These are phyloP conservation scores for Laticauda laticaudata DNA, from an alignment of 2,113 vertebrate species.

Conservation along the genomic window DNA sequence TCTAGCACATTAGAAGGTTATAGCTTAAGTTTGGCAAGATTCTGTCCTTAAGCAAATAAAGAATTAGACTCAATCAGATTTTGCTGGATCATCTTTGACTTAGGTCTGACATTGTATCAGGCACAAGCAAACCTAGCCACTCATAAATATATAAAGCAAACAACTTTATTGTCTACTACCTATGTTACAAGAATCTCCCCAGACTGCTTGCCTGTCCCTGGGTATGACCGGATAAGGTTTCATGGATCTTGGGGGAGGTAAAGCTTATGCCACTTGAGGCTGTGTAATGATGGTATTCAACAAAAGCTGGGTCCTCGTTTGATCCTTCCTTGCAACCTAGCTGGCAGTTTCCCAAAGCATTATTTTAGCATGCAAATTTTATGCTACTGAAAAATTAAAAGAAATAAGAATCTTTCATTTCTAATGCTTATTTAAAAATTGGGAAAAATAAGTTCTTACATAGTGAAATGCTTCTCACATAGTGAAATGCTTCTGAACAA, in stretches of 20 bases:
- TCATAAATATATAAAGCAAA: background rate
- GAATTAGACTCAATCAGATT: too few species aligned
- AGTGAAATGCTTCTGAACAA: background rate
- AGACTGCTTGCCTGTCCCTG: too few species aligned
- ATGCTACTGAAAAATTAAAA: constrained; percentile 23
- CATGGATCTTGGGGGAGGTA: too few species aligned
- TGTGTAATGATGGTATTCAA: background rate
- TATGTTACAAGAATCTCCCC: too few species aligned
- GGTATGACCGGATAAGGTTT: too few species aligned
- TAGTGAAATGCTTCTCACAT: background rate
- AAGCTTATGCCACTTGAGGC: background rate
- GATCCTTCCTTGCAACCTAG: background rate
- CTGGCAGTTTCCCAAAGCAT: background rate
- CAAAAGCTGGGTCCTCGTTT: background rate
- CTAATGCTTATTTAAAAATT: background rate
- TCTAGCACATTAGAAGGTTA: too few species aligned
- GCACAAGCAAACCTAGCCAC: background rate
- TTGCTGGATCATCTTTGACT: too few species aligned
- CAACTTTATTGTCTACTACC: too few species aligned
- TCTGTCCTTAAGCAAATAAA: too few species aligned
- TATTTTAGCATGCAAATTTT: constrained; percentile 31
- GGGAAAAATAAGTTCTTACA: constrained; percentile 7
- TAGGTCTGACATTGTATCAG: too few species aligned
- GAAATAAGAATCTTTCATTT: background rate
- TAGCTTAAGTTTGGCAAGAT: too few species aligned